Evolutionary conservation across 2,888 invertebrate genomes (phyloP).

Genomic region (Luperina nickerlii): DNA sequence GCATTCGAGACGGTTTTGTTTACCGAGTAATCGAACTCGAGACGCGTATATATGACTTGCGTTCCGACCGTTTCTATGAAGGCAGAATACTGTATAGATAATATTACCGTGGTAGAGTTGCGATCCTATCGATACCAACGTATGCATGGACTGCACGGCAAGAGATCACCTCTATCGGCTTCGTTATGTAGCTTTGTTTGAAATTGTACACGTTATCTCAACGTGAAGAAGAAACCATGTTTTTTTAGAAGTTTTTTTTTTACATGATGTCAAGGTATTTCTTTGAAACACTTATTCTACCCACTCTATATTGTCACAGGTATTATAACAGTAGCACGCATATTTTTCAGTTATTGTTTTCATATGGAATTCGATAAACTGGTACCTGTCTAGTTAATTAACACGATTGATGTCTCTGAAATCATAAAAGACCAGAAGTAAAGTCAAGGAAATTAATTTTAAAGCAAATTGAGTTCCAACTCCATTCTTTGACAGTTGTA

Average conservation of each 20-base stretch:
- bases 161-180: neutral
- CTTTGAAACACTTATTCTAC: neutral
- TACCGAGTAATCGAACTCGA: too few relatives aligned
- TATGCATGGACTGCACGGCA: too few relatives aligned
- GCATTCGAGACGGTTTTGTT: too few relatives aligned
- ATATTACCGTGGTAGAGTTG: neutral
- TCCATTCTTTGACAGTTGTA: too few relatives aligned
- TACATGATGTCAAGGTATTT: neutral
- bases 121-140: conserved; percentile 4
- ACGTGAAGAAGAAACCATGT: neutral
- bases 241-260: neutral
- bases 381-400: neutral
- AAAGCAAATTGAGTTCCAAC: neutral
- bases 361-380: neutral
- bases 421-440: neutral
- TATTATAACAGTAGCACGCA: neutral
- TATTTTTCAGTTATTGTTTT: neutral
- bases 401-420: neutral
- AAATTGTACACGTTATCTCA: conserved; percentile 8
- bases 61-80: too few relatives aligned
- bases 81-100: too few relatives aligned
- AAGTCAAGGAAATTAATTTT: neutral
- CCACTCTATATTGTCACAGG: too few relatives aligned
- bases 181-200: conserved; percentile 11
- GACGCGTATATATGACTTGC: too few relatives aligned